Evolutionary conservation across 2,888 invertebrate genomes (phyloP), one percentile per base, ranked within the genome.

Genomic region (Callyntrura guangdongensis): DNA sequence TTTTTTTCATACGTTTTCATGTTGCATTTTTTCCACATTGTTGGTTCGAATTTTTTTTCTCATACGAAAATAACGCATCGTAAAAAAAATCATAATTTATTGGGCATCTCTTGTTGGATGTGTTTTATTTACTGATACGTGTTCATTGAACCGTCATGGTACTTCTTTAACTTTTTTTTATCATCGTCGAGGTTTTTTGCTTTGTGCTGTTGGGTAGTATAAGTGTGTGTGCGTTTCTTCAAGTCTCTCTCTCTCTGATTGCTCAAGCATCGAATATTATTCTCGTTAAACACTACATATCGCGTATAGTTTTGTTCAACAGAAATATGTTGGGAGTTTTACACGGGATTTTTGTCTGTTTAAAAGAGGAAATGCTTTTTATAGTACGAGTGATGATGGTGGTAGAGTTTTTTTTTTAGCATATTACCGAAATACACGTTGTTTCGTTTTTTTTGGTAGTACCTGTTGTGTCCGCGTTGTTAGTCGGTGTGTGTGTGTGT

Each of bases 71-170:
- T 77, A 85, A 69, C 25, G 85, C 87, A 88, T 84, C 83, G 77
- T 89, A 85, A 69, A 89, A 64, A n/a, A 49, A 49, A 20, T 1
- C 47, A 74, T 47, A 74, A 49, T 74, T 74, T 74, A 74, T 74
- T 74, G 49, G 74, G 49, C 74, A 74, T 74, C 74, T n/a, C n/a
- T 74, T 77, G 36, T 85, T 79, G 64, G 36, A 6, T 59, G n/a
- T n/a, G 11, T 86, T 86, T 77, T 86, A 69, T 74, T 72, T 64
- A 77, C 89, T 89, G 89, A 90, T 85, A 90, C 89, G 89, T 90
- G 89, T 90, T 90, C 89, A 90, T 90, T 90, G 89, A 90, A 90
- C 89, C 89, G 89, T 90, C 84, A 56, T 90, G 74, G 74, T 67
- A 49, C 20, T 84, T 49, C 86, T 47, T 83, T 82, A 59, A 81